Evolutionary conservation across 2,113 vertebrate genomes (phyloP), one percentile per base, ranked within the genome.

Genomic region (Menidia beryllina): DNA sequence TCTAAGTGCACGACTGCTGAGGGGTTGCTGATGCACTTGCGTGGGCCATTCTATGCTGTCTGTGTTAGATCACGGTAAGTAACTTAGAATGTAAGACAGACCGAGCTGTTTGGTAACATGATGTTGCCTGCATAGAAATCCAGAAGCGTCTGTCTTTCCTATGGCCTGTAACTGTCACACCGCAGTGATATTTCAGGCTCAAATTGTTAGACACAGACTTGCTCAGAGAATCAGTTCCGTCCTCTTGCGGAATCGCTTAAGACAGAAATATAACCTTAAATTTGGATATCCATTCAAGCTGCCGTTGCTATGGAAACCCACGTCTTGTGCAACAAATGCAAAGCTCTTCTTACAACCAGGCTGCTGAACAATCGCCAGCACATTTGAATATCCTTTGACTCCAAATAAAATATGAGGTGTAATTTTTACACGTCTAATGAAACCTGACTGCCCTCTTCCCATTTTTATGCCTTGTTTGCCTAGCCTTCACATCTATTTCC

Each of bases 251-350:
- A 15, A 5, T 49, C 41, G 49, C 20, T 26, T 39, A 12, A 13
- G 34, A 59, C 5, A 20, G 3, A 60, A 55, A 65, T 45, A 25
- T 36, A 45, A 17, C 4, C 41, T 34, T 45, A 20, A 20, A 34
- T 66, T 45, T 55, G 9, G 39, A 34, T 62, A 36, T n/a, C n/a
- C n/a, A n/a, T 71, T 71, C 61, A 81, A 81, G 72, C 61, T 74
- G 77, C 51, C 67, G 88, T 90, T 90, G 82, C 83, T 78, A 90
- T 87, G 83, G 88, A 81, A 77, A 91, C 89, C 48, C 47, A 63
- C 75, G 53, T 50, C 78, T 75, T 83, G 67, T 75, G 77, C 68
- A 79, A 75, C 73, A 64, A 62, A 84, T 55, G 57, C 20, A 75
- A 83, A 85, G 79, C 72, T 71, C 53, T 62, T 76, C 66, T 43